Base-by-base conservation (phyloP, 1,140 invertebrate species). In the Drosophila willistoni region DNA sequence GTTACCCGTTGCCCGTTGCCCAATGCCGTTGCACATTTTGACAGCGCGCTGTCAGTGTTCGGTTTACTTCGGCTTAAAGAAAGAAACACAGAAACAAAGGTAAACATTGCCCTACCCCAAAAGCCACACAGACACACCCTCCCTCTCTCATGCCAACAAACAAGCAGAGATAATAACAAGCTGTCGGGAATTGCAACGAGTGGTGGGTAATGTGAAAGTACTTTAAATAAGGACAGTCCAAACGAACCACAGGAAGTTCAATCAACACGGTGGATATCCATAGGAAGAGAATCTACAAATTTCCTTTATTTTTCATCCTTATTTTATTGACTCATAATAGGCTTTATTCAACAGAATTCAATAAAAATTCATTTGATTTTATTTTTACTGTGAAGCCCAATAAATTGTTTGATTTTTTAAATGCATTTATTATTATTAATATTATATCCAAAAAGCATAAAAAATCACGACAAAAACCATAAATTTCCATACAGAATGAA, bases 21-120 rank as follows among this genome's bases (percentile, higher is more conserved):
- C 7, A 13, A 54, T 76, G 34, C 33, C 36, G 33, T 25, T 75
- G 55, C 61, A 42, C 68, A 63, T 68, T 81, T 72, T 79, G 71
- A 79, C 71, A 74, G 71, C 65, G 29, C n/a, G 65, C 73, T 64
- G 63, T 76, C 65, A 56, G 22, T 68, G 57, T 60, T 39, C 33
- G 75, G 36, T 39, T 65, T 68, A 66, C 63, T 47, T 66, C 47
- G 25, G 41, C 44, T 51, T 51, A 51, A 47, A 39, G n/a, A 25
- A 55, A 56, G 36, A 12, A 64, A 68, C 9, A 2, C 34, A 47
- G 36, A 64, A 59, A 61, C 25, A 67, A 60, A 67, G 63, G 71
- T 44, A 55, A 81, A 39, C 36, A 71, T 67, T 62, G 7, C 14
- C 14, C 9, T 5, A 22, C 36, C 36, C 36, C 34, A 36, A 36